phyloP scores from a whole-genome alignment of 1,140 invertebrate genomes.

The Riptortus pedestris region DNA sequence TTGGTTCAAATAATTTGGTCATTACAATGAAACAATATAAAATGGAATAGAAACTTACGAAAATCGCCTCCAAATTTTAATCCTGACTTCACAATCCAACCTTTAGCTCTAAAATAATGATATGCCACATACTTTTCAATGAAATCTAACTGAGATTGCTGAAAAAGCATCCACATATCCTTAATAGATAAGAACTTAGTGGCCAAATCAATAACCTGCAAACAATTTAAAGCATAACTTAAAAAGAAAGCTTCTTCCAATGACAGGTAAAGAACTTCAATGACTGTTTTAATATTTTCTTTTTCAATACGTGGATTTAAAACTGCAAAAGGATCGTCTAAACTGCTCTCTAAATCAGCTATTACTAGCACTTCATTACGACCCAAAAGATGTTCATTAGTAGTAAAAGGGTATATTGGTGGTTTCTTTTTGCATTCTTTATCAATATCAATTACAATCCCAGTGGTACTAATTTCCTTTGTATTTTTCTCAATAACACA shows the following conservation, averaged over 20 bases:
- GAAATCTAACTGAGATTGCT: slow-evolving; percentile 50
- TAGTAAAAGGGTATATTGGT: too few relatives aligned
- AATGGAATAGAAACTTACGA: slow-evolving; percentile 55
- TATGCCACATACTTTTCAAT: slow-evolving; percentile 67
- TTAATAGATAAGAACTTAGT: slow-evolving; percentile 45
- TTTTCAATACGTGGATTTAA: slow-evolving; percentile 37
- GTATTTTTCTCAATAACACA: too few relatives aligned
- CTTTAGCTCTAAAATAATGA: slow-evolving; percentile 75
- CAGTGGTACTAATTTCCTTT: too few relatives aligned
- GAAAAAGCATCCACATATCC: slow-evolving; percentile 54
- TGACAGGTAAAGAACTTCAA: slow-evolving; percentile 53
- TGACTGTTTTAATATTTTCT: slow-evolving; percentile 34
- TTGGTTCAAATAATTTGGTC: too few relatives aligned
- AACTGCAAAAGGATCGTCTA: slow-evolving; percentile 51
- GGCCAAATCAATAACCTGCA: slow-evolving; percentile 50
- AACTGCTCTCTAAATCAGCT: slow-evolving; percentile 53
- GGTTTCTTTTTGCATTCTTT: too few relatives aligned
- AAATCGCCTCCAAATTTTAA: slow-evolving; percentile 82
- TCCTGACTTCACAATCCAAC: slow-evolving; percentile 80
- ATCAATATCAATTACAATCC: too few relatives aligned
- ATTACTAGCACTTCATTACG: slow-evolving; percentile 45
- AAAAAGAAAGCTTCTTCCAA: slow-evolving; percentile 75
- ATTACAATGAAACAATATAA: too few relatives aligned
- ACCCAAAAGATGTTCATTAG: not conserved
- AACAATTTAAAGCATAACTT: slow-evolving; percentile 57